Conservation (phyloP, 2,888 invertebrate species). For the Campoplex nolae region DNA sequence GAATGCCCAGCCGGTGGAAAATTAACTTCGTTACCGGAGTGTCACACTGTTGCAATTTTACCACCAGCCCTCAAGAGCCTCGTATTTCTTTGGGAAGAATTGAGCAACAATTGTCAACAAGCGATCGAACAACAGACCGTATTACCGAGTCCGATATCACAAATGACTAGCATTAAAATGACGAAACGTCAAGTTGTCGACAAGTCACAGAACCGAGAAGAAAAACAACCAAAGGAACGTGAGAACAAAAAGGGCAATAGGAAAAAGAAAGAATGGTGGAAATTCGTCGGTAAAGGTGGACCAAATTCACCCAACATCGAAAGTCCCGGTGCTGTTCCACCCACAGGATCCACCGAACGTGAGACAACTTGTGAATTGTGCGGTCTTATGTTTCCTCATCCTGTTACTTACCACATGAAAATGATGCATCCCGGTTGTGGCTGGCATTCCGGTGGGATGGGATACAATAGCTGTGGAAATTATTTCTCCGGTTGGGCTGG, state of each 20-base stretch:
- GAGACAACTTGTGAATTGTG: slow-evolving; percentile 93
- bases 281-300: slow-evolving; percentile 76
- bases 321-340: slow-evolving; percentile 46
- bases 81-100: slow-evolving; percentile 96
- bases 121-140: slow-evolving; percentile 88
- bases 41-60: slow-evolving; percentile 90
- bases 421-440: slow-evolving; percentile 96
- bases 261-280: slow-evolving; percentile 87
- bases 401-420: slow-evolving; percentile 96
- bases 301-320: slow-evolving; percentile 59
- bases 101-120: slow-evolving; percentile 89
- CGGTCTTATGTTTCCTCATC: slow-evolving; percentile 90
- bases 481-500: slow-evolving; percentile 96
- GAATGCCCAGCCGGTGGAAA: slow-evolving; percentile 84
- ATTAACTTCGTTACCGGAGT: slow-evolving; percentile 84
- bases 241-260: slow-evolving; percentile 85
- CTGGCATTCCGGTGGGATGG: slow-evolving; percentile 92
- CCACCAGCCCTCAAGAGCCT: slow-evolving; percentile 95
- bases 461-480: slow-evolving; percentile 96
- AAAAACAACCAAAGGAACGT: slow-evolving; percentile 84
- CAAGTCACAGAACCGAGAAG: slow-evolving; percentile 69
- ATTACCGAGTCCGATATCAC: slow-evolving; percentile 86
- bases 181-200: slow-evolving; percentile 73
- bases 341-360: slow-evolving; percentile 74
- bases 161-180: slow-evolving; percentile 75